Evolutionary conservation across 2,113 vertebrate genomes (phyloP).

Genomic region (Bungarus multicinctus): DNA sequence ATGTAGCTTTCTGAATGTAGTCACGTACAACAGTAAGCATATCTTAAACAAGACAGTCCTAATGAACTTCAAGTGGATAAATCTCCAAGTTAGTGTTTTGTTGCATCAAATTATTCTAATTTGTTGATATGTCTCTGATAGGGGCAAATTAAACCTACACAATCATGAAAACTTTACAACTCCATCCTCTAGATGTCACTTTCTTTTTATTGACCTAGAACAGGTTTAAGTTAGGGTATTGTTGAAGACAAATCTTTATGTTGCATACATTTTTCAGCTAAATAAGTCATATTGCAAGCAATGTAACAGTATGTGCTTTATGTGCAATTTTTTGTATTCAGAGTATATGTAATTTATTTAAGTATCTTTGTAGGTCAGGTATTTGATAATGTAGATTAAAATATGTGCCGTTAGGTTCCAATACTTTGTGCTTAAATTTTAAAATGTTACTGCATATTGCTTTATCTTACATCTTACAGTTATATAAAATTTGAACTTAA

Average conservation of each 20-base stretch:
- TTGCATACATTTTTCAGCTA: not conserved
- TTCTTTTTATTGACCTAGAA: not conserved
- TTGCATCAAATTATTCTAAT: not conserved
- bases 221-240: not conserved
- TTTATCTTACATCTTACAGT: not conserved
- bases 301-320: not conserved
- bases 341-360: not conserved
- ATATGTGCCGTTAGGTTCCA: not conserved
- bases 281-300: not conserved
- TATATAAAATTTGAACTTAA: not conserved
- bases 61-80: too few species aligned
- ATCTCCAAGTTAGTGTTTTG: not conserved
- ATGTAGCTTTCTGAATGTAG: not conserved
- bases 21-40: not conserved
- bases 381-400: not conserved
- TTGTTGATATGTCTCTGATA: not conserved
- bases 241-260: not conserved
- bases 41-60: not conserved
- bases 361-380: not conserved
- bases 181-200: not conserved
- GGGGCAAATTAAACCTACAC: not conserved
- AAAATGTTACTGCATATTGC: not conserved
- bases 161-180: not conserved
- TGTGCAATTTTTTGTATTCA: not conserved
- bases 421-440: not conserved